These are phyloP conservation scores for Pteropus alecto DNA, from an alignment of 2,113 vertebrate species.

Conservation along the genomic window DNA sequence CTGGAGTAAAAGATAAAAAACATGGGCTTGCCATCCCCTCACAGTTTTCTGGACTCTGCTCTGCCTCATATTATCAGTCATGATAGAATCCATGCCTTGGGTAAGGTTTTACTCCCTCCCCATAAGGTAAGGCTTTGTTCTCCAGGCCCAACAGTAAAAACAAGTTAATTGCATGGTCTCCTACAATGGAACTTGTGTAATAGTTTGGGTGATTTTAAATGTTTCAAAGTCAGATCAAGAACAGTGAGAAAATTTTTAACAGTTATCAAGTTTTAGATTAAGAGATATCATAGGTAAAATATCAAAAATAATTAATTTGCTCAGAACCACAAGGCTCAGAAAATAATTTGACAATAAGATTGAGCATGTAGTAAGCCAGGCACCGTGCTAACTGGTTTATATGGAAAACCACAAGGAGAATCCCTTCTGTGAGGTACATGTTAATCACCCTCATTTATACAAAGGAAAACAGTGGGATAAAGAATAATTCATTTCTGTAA, in stretches of 20 bases:
- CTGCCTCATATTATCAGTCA: neutral
- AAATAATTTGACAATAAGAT: neutral
- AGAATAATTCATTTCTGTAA: neutral
- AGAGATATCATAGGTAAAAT: neutral
- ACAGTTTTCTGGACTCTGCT: neutral
- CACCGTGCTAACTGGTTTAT: neutral
- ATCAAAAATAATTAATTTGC: neutral
- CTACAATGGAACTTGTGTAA: neutral
- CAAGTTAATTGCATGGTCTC: neutral
- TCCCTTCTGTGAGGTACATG: neutral
- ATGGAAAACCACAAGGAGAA: neutral
- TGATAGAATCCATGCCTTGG: neutral
- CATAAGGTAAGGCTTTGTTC: neutral
- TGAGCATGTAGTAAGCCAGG: neutral
- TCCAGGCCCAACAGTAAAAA: neutral
- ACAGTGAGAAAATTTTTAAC: neutral
- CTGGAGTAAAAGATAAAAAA: neutral
- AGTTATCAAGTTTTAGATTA: neutral
- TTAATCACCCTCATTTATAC: neutral
- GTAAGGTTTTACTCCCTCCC: neutral
- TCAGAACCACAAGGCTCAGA: neutral
- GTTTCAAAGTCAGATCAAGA: neutral
- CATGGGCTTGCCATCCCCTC: neutral
- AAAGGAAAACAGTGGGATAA: neutral
- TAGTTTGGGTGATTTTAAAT: neutral